Percentiles rank a stretch among this genome's conserved stretches.
Evolutionary conservation across 2,797 vertebrate species (phyloP).

Genomic region (Simalia tracyae): DNA sequence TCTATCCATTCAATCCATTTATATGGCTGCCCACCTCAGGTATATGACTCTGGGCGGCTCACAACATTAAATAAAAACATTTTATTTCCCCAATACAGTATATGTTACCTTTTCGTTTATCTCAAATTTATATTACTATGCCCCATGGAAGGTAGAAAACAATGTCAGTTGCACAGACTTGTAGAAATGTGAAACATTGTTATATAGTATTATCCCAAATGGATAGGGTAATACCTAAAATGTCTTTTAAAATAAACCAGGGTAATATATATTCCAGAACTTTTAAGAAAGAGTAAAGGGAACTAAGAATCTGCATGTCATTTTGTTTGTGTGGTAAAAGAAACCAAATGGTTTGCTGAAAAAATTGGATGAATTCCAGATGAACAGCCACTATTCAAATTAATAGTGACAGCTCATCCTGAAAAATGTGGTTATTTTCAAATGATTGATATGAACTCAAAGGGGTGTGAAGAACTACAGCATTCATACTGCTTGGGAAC

Average conservation of each 20-base stretch:
- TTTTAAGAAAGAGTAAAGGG: slow-evolving; percentile 3
- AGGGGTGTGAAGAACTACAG: slow-evolving; percentile 71
- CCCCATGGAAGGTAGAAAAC: neutral
- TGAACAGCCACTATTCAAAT: slow-evolving; percentile 72
- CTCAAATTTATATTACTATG: neutral
- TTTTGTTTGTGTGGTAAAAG: slow-evolving; percentile 65
- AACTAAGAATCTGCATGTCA: slow-evolving; percentile 60
- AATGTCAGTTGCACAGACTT: neutral
- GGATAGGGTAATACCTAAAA: neutral
- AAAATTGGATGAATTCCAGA: slow-evolving; percentile 73
- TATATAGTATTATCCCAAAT: neutral
- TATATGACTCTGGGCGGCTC: neutral
- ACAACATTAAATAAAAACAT: neutral
- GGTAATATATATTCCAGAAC: slow-evolving; percentile 11
- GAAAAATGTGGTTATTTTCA: slow-evolving; percentile 74
- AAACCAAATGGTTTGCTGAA: slow-evolving; percentile 70
- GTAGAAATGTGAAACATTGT: neutral
- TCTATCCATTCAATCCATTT: neutral
- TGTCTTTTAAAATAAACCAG: slow-evolving; percentile 8
- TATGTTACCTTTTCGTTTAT: neutral
- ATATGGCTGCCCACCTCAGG: neutral
- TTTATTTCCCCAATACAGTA: neutral
- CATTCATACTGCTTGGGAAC: slow-evolving; percentile 60
- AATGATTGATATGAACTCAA: slow-evolving; percentile 78
- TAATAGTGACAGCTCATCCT: slow-evolving; percentile 75